Conservation (phyloP, 2,888 invertebrate genomes). For the Automeris io region DNA sequence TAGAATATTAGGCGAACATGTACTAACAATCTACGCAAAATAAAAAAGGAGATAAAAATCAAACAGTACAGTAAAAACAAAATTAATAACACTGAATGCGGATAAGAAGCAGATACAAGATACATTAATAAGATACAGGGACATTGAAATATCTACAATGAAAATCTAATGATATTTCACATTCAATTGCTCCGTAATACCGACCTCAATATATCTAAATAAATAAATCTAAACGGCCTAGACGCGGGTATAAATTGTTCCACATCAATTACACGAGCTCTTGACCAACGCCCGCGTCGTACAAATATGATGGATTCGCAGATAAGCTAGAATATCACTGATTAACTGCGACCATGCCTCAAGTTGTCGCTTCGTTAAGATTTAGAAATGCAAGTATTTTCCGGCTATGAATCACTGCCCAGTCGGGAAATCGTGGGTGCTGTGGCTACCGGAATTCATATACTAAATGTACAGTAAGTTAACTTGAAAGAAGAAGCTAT, state of each 20-base stretch:
- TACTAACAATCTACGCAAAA: no score
- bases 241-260: conserved; percentile 12
- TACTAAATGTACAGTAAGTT: conserved; percentile 3
- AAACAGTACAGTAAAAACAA: no score
- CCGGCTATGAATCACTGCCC: conserved; percentile 51
- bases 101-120: neutral
- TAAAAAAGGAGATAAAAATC: no score
- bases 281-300: conserved; percentile 6
- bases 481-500: neutral
- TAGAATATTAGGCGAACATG: no score
- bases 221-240: conserved; percentile 8
- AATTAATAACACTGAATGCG: neutral
- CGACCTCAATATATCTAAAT: conserved; percentile 14
- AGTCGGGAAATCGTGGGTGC: conserved; percentile 14
- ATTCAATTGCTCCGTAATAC: conserved; percentile 8
- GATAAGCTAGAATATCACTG: conserved; percentile 14
- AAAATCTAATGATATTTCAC: conserved; percentile 4
- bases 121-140: neutral
- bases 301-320: conserved; percentile 17
- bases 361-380: conserved; percentile 28
- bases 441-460: conserved; percentile 11
- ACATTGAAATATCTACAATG: neutral
- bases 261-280: conserved; percentile 14
- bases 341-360: conserved; percentile 15
- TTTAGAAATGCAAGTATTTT: conserved; percentile 50